Evolutionary conservation across 2,797 vertebrate genomes (phyloP), one percentile per base, ranked within the genome.

Genomic region (Harpagifer antarcticus): DNA sequence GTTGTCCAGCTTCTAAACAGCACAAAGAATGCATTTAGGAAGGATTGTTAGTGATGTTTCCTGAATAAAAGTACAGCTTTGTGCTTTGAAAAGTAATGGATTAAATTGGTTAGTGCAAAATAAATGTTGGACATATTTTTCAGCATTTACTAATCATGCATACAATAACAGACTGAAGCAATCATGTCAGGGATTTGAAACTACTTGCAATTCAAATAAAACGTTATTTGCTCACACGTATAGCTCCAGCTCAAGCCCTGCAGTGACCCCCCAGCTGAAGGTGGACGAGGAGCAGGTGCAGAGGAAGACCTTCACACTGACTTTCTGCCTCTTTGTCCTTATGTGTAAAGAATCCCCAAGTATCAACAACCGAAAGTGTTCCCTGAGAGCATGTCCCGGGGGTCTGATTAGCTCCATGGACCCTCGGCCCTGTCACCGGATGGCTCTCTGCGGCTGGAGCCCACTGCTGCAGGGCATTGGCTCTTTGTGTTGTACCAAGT

Each of bases 381-480:
- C 82, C 72, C 88, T 69, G 78, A 83, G 84, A 89, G 85, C 63
- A 44, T 27, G 72, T 94, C 91, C 91, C 92, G 62, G 52, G 88
- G 90, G 91, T 84, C 88, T 82, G 89, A 93, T 94, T 94, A 93
- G 86, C 84, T 86, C 83, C 66, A 59, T 19, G 79, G 83, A 87
- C 86, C 86, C 85, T 75, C 1, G 11, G 82, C 64, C 78, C 77
- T 89, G 85, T 86, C 84, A 74, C 74, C 27, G 47, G 69, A 79
- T 72, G 68, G 52, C 68, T 88, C 74, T 86, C 74, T 65, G 17
- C 83, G 73, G 59, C 75, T 76, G 63, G 77, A 90, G 86, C 57
- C 77, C 71, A 27, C 47, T 50, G 84, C 88, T 85, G 0, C 33
- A 79, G 86, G 83, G 76, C 76, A 80, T 20, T 40, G 67, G 63